Evolutionary conservation across 1,140 invertebrate genomes (phyloP), one percentile per base, ranked within the genome.

Genomic region (Oedothorax gibbosus): DNA sequence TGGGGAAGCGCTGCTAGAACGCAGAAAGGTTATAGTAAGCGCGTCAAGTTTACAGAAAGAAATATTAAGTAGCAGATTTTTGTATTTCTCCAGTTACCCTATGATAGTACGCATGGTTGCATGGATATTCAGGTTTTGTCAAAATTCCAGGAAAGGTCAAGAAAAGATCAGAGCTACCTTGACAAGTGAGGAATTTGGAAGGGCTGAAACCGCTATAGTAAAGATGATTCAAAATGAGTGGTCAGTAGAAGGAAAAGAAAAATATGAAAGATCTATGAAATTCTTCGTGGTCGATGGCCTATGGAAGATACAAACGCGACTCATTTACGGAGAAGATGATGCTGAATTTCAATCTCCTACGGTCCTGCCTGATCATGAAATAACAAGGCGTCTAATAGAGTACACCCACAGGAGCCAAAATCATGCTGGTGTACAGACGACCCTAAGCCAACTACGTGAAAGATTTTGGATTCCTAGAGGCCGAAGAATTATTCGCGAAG

Each of bases 401-500:
- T 20, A 79, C 21, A 53, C 10, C 50, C 76, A 79, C 69, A 56
- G 5, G 12, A 12, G n/a, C 10, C n/a, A 54, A 21, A 66, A 18
- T 4, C 66, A 81, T 51, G 49, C 21, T 81, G 54, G 54, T 0
- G 35, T 51, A 15, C 7, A 20, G 14, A 50, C 65, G 7, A 72
- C 56, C 15, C 64, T 82, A 64, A 20, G 35, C 4, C 56, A 82
- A 1, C 20, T 80, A 62, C 10, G 56, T 51, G 78, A 81, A 54
- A 51, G 51, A 72, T 82, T 72, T 51, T 82, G 56, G 68, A 82
- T 82, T 73, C 69, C 79, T 15, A 50, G 21, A 14, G 79, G 79
- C 15, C 56, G 68, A 15, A 64, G 35, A 53, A 20, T 82, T 72
- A 50, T 64, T 12, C 60, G 56, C 20, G 35, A 11, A n/a, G 21